Conservation (phyloP, 2,888 invertebrate genomes). For the Clistopyga incitator region DNA sequence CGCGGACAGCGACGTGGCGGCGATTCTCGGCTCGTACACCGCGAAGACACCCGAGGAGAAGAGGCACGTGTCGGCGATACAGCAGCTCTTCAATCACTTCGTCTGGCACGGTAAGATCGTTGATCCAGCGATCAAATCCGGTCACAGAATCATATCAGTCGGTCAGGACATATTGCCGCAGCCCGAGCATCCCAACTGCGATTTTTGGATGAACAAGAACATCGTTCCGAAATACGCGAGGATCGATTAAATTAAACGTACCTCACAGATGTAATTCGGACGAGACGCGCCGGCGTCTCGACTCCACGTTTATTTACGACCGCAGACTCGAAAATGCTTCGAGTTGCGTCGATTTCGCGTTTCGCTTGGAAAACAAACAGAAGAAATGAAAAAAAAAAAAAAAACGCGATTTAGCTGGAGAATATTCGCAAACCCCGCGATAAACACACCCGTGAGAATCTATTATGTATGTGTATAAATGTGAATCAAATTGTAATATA, state of each 20-base stretch:
- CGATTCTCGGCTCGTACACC: constrained; percentile 91
- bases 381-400: background rate
- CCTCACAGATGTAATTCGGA: background rate
- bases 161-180: constrained; percentile 89
- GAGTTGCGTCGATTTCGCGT: background rate
- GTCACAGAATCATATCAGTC: constrained; percentile 87
- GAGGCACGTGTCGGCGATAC: constrained; percentile 91
- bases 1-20: constrained; percentile 90
- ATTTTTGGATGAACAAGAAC: constrained; percentile 91
- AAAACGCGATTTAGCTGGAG: constrained; percentile 11
- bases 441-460: constrained; percentile 65
- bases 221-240: constrained; percentile 91
- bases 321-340: background rate
- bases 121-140: constrained; percentile 86
- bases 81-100: constrained; percentile 92
- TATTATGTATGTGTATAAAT: constrained; percentile 79
- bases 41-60: constrained; percentile 90
- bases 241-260: constrained; percentile 87
- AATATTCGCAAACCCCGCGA: constrained; percentile 51
- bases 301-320: constrained; percentile 21
- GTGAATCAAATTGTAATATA: constrained; percentile 82
- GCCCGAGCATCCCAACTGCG: constrained; percentile 90
- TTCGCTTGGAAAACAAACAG: background rate
- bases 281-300: background rate
- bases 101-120: constrained; percentile 91